These are phyloP conservation scores for Leptogaster cylindrica DNA, from an alignment of 2,888 invertebrate genomes.

Conservation along the genomic window DNA sequence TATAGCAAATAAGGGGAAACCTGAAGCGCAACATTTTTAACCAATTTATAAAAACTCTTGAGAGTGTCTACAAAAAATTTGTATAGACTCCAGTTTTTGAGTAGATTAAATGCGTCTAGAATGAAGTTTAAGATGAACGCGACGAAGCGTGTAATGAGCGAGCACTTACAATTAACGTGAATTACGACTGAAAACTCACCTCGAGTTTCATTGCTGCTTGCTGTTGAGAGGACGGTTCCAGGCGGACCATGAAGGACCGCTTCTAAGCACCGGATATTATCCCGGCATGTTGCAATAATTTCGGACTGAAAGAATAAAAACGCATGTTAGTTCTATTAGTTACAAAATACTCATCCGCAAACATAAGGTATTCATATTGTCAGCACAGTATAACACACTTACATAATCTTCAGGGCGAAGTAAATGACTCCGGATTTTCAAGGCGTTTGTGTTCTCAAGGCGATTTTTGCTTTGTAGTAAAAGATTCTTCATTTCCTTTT, in stretches of 20 bases:
- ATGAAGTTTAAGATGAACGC: slow-evolving; percentile 58
- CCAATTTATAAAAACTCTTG: slow-evolving; percentile 41
- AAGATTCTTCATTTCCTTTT: slow-evolving; percentile 60
- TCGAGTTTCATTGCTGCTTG: slow-evolving; percentile 68
- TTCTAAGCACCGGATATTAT: slow-evolving; percentile 82
- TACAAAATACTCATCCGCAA: background rate
- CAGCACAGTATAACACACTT: slow-evolving; percentile 50
- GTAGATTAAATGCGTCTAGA: slow-evolving; percentile 57
- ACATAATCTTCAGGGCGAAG: slow-evolving; percentile 62
- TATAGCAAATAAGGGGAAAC: too few relatives aligned
- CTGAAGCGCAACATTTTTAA: too few relatives aligned
- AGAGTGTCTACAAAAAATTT: slow-evolving; percentile 55
- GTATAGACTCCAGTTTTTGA: slow-evolving; percentile 58
- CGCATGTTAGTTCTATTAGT: background rate
- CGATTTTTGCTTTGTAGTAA: slow-evolving; percentile 58
- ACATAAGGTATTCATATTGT: background rate
- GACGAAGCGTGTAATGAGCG: slow-evolving; percentile 60
- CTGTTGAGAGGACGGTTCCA: slow-evolving; percentile 64
- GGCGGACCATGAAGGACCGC: slow-evolving; percentile 68
- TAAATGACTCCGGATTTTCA: slow-evolving; percentile 61
- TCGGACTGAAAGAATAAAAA: slow-evolving; percentile 69
- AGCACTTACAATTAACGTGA: slow-evolving; percentile 58
- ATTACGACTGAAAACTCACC: slow-evolving; percentile 62
- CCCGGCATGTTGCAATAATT: slow-evolving; percentile 82
- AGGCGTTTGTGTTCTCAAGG: slow-evolving; percentile 59